These are phyloP conservation scores for Cervus canadensis DNA, from an alignment of 2,113 vertebrate species.

Conservation along the genomic window DNA sequence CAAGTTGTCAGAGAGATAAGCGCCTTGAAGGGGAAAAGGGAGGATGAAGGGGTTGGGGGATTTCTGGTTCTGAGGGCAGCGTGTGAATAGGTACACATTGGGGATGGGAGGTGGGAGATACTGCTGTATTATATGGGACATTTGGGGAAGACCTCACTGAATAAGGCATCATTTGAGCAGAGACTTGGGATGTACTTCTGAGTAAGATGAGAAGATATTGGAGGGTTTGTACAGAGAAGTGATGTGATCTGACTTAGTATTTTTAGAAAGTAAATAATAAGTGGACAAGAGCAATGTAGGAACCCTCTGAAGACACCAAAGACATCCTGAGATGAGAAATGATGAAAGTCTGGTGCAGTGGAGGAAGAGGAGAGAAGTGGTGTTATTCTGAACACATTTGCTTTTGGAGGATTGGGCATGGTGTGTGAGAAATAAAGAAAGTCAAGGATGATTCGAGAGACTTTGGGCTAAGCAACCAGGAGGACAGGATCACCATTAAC, in stretches of 20 bases:
- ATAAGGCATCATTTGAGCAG: not conserved
- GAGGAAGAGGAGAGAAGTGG: not conserved
- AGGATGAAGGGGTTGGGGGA: not conserved
- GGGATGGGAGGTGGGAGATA: fast-evolving
- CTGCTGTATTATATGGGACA: not conserved
- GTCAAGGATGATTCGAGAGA: not conserved
- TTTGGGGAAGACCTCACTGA: not conserved
- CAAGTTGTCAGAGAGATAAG: not conserved
- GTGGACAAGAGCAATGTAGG: not conserved
- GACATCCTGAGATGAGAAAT: not conserved
- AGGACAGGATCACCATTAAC: not conserved
- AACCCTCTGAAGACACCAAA: not conserved
- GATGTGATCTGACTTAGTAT: not conserved
- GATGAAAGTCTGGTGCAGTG: not conserved
- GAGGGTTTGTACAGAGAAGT: not conserved
- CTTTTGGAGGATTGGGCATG: not conserved
- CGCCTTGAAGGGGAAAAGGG: not conserved
- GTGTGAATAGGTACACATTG: not conserved
- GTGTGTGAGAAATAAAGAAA: not conserved
- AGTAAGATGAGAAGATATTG: not conserved
- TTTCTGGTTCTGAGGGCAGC: not conserved
- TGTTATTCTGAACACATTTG: not conserved
- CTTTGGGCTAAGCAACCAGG: not conserved
- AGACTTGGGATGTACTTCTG: not conserved
- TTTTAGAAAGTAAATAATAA: not conserved